phyloP scores from a whole-genome alignment of 2,113 vertebrate species.

The Monarcha castaneiventris region DNA sequence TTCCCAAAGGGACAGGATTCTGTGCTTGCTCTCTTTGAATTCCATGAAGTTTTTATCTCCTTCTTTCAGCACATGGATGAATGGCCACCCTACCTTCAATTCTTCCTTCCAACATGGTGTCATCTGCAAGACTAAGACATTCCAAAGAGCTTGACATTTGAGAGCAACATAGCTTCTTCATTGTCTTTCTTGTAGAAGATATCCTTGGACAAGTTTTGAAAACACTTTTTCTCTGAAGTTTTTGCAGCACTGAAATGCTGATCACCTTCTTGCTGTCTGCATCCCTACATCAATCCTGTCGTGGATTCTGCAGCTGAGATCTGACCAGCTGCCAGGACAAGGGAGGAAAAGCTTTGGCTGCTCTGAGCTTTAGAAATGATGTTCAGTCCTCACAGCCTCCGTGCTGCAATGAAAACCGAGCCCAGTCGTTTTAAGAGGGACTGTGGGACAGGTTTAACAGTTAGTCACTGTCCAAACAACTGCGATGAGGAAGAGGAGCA shows the following conservation, averaged over 20 bases:
- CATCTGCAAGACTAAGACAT: not conserved
- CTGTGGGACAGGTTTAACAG: not conserved
- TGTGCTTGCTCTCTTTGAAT: not conserved
- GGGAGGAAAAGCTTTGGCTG: not conserved
- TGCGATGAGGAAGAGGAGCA: not conserved
- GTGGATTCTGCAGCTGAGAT: not conserved
- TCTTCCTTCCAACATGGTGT: not conserved
- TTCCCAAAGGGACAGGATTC: not conserved
- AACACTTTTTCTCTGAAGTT: not conserved
- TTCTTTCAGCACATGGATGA: not conserved
- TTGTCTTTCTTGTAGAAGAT: not conserved
- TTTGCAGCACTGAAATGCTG: not conserved
- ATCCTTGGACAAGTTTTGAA: not conserved
- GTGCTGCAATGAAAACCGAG: not conserved
- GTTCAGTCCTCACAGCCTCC: not conserved
- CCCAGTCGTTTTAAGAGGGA: not conserved
- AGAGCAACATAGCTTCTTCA: not conserved
- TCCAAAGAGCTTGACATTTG: not conserved
- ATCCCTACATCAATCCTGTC: not conserved
- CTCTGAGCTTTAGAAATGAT: not conserved
- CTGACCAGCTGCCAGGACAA: not conserved
- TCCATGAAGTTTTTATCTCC: not conserved
- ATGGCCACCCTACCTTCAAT: not conserved
- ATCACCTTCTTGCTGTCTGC: not conserved
- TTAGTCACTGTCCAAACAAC: not conserved